Evolutionary conservation across 2,113 vertebrate genomes (phyloP).

Genomic region (Empidonax traillii): DNA sequence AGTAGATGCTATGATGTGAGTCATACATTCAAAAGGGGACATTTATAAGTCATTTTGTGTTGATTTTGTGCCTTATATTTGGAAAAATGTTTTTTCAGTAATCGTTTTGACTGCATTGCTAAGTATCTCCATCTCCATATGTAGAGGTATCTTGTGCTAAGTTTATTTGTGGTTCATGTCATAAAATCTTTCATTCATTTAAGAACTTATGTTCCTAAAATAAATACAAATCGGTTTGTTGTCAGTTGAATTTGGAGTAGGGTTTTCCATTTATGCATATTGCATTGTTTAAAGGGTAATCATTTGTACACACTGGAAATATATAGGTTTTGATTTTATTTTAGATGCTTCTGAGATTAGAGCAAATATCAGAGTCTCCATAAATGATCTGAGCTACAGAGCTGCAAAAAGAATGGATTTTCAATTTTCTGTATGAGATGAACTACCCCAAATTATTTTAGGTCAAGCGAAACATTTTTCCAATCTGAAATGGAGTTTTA

Average conservation of each 20-base stretch:
- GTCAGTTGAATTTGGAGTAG: background rate
- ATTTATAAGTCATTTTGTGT: background rate
- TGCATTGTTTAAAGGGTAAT: slow-evolving; percentile 11
- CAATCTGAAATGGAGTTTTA: slow-evolving; percentile 22
- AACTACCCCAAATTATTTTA: slow-evolving; percentile 7
- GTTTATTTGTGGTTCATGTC: background rate
- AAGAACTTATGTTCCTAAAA: background rate
- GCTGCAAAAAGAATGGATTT: slow-evolving; percentile 28
- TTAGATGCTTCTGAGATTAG: slow-evolving; percentile 14
- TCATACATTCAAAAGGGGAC: background rate
- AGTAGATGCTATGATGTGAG: background rate
- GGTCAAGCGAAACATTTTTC: slow-evolving; percentile 31
- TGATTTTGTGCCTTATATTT: background rate
- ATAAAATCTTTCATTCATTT: background rate
- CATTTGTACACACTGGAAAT: background rate
- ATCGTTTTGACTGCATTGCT: background rate
- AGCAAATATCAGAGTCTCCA: background rate
- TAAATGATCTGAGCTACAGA: background rate
- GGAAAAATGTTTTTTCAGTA: background rate
- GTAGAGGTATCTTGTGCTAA: background rate
- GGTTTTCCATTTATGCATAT: slow-evolving; percentile 17
- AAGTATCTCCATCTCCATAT: background rate
- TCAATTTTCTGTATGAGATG: slow-evolving; percentile 28
- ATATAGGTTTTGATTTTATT: background rate
- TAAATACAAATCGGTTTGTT: background rate